These are phyloP conservation scores for Eilema depressum DNA, from an alignment of 2,888 invertebrate species.

Conservation along the genomic window DNA sequence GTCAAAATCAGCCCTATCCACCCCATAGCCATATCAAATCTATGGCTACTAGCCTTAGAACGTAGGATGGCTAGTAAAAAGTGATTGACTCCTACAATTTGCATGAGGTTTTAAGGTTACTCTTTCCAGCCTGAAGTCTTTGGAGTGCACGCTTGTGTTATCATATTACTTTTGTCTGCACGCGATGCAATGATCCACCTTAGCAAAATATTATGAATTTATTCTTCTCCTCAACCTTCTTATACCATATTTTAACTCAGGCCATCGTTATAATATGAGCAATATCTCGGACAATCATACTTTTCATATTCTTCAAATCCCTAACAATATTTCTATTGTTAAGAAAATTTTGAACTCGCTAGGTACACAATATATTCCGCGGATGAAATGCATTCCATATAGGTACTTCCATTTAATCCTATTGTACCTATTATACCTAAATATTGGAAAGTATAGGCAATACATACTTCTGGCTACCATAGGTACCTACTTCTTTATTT, in stretches of 20 bases:
- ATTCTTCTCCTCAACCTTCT: constrained; percentile 39
- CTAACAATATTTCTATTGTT: too few species aligned
- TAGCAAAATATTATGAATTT: too few species aligned
- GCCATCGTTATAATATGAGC: constrained; percentile 55
- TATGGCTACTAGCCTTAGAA: too few species aligned
- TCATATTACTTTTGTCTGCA: too few species aligned
- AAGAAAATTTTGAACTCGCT: constrained; percentile 48
- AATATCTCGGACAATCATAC: constrained; percentile 32
- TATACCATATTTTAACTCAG: constrained; percentile 46
- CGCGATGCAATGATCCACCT: too few species aligned
- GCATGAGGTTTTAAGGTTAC: too few species aligned
- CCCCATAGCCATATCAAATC: too few species aligned
- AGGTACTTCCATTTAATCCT: constrained; percentile 26
- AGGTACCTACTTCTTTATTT: neutral
- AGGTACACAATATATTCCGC: constrained; percentile 37
- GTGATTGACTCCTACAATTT: too few species aligned
- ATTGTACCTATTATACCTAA: constrained; percentile 33
- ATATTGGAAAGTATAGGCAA: constrained; percentile 26
- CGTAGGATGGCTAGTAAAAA: too few species aligned
- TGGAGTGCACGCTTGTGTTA: too few species aligned
- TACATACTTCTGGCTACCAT: constrained; percentile 22
- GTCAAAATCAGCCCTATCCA: too few species aligned
- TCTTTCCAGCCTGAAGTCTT: too few species aligned
- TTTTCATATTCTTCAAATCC: constrained; percentile 40
- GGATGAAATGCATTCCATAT: constrained; percentile 48